phyloP scores from a whole-genome alignment of 2,888 invertebrate species.

The Octodonta nipae region DNA sequence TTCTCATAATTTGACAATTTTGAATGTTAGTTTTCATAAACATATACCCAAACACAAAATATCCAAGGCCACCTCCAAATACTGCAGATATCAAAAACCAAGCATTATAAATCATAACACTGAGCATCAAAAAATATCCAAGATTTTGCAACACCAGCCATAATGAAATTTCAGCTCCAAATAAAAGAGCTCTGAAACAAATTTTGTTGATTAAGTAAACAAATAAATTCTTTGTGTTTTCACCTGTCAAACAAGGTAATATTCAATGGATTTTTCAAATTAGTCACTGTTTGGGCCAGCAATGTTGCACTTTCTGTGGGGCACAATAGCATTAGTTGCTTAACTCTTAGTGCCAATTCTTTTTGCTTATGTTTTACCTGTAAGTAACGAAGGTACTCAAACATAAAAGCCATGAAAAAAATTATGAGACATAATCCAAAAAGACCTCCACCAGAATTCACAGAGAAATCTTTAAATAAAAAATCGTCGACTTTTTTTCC shows the following conservation, averaged over 20 bases:
- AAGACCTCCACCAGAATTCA: conserved; percentile 41
- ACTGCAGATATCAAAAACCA: conserved; percentile 52
- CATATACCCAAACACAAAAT: conserved; percentile 42
- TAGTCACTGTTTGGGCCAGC: conserved; percentile 26
- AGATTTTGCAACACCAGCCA: conserved; percentile 37
- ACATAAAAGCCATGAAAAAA: conserved; percentile 44
- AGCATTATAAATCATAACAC: conserved; percentile 61
- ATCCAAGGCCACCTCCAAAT: conserved; percentile 48
- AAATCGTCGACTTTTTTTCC: conserved; percentile 49
- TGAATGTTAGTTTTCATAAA: conserved; percentile 41
- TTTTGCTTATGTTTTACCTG: conserved; percentile 36
- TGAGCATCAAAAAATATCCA: conserved; percentile 58
- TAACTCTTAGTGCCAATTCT: conserved; percentile 28
- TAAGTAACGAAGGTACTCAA: conserved; percentile 43
- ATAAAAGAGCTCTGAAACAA: conserved; percentile 27
- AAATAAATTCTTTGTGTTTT: conserved; percentile 5
- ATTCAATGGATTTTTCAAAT: conserved; percentile 22
- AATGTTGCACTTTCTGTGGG: conserved; percentile 36
- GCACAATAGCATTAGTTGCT: conserved; percentile 29
- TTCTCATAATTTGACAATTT: conserved; percentile 36
- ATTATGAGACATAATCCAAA: conserved; percentile 47
- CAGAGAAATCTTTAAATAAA: conserved; percentile 47
- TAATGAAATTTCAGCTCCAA: conserved; percentile 27
- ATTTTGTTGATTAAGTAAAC: no score
- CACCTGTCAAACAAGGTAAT: conserved; percentile 25